Percentiles rank a stretch among this genome's conserved stretches.
Evolutionary conservation across 2,888 invertebrate species (phyloP).

Genomic region (Celastrina argiolus): DNA sequence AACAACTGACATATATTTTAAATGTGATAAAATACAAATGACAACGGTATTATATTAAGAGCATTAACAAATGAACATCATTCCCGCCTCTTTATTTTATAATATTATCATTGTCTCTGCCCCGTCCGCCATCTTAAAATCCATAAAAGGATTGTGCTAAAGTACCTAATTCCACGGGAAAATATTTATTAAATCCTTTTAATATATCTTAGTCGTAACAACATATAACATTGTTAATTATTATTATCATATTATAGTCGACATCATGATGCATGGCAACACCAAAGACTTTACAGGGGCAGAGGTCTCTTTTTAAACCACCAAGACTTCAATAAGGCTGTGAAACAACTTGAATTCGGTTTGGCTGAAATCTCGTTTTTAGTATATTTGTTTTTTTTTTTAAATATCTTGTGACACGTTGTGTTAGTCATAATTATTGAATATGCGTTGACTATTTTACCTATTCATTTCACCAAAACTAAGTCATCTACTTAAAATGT

Average conservation of each 20-base stretch:
- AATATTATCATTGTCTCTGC: slow-evolving; percentile 50
- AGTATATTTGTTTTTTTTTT: not conserved
- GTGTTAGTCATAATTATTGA: no score
- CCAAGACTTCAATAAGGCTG: slow-evolving; percentile 72
- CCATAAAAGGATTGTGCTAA: not conserved
- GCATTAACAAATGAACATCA: slow-evolving; percentile 42
- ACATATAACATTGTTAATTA: not conserved
- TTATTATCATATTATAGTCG: not conserved
- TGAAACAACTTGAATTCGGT: slow-evolving; percentile 69
- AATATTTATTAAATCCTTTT: not conserved
- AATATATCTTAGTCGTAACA: not conserved
- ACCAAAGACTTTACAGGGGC: slow-evolving; percentile 37
- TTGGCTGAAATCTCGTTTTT: slow-evolving; percentile 40
- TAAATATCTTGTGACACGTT: no score
- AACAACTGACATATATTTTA: slow-evolving; percentile 37
- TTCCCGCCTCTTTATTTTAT: slow-evolving; percentile 55
- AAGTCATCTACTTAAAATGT: no score
- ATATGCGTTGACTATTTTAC: no score
- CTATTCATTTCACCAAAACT: no score
- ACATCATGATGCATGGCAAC: not conserved
- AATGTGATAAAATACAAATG: slow-evolving; percentile 48
- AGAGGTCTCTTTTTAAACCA: slow-evolving; percentile 50
- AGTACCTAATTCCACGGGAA: not conserved
- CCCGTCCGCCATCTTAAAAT: slow-evolving; percentile 34
- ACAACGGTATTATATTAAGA: slow-evolving; percentile 43